These are phyloP conservation scores for Amitus sp. DNA, from an alignment of 2,888 invertebrate genomes.

Conservation along the genomic window DNA sequence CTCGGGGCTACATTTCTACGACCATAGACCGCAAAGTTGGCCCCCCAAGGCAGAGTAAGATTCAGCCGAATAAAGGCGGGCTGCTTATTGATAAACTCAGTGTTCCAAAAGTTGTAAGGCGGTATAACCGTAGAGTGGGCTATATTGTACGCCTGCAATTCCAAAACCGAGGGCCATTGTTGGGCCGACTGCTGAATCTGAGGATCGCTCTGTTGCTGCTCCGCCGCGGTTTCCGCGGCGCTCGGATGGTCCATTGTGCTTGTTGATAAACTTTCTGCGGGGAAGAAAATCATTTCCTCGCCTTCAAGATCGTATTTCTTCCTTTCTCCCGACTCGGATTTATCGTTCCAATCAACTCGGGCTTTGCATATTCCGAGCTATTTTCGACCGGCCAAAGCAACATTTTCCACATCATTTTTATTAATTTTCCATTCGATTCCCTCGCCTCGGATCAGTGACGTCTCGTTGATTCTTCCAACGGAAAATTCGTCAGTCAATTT, in stretches of 20 bases:
- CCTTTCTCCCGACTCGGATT: background rate
- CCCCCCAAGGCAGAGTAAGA: constrained; percentile 91
- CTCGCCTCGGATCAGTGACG: too few species aligned
- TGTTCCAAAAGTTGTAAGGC: constrained; percentile 93
- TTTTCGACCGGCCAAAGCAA: too few species aligned
- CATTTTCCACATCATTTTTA: too few species aligned
- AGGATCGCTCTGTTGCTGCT: constrained; percentile 67
- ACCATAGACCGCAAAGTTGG: constrained; percentile 95
- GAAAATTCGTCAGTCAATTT: too few species aligned
- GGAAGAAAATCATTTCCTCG: background rate
- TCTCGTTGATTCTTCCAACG: too few species aligned
- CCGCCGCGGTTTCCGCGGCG: constrained; percentile 69
- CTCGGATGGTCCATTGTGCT: constrained; percentile 77
- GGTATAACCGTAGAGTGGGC: constrained; percentile 86
- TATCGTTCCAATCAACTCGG: too few species aligned
- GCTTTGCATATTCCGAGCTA: too few species aligned
- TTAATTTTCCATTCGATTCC: too few species aligned
- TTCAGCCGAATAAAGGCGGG: constrained; percentile 89
- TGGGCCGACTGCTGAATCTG: constrained; percentile 80
- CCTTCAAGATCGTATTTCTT: background rate
- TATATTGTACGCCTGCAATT: constrained; percentile 86
- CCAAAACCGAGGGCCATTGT: constrained; percentile 81
- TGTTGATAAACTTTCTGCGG: constrained; percentile 79
- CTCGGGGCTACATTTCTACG: constrained; percentile 95
- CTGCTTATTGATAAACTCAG: constrained; percentile 91